phyloP scores from a whole-genome alignment of 2,797 vertebrate genomes.

The Chaetophractus vellerosus region DNA sequence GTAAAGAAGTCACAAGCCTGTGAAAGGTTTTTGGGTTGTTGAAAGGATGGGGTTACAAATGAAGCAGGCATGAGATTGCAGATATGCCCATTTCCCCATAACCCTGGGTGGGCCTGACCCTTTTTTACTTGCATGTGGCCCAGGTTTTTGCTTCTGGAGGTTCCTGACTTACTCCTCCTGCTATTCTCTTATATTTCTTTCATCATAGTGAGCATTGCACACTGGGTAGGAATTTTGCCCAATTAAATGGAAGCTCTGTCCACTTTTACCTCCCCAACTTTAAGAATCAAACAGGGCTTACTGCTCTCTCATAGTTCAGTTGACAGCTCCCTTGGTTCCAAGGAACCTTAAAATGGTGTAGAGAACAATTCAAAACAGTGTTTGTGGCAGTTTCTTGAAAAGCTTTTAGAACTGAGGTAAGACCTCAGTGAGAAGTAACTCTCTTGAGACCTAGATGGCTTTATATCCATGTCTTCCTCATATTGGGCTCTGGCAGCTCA shows the following conservation, averaged over 20 bases:
- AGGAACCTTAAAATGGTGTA: neutral
- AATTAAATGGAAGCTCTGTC: conserved; percentile 2
- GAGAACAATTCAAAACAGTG: neutral
- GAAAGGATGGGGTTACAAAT: neutral
- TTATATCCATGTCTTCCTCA: neutral
- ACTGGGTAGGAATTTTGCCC: conserved; percentile 84
- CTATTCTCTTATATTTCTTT: conserved; percentile 91
- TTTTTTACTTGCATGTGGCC: conserved; percentile 87
- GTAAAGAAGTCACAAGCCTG: neutral
- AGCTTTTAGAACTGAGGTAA: neutral
- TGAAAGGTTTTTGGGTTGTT: neutral
- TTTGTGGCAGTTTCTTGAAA: conserved; percentile 27
- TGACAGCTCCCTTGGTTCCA: neutral
- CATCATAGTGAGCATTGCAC: conserved; percentile 89
- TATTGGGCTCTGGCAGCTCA: neutral
- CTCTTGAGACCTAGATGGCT: neutral
- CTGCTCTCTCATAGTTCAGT: neutral
- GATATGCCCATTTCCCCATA: conserved; percentile 86
- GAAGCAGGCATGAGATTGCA: conserved; percentile 84
- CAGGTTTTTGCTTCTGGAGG: conserved; percentile 88
- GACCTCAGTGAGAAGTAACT: neutral
- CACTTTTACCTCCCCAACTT: conserved; percentile 64
- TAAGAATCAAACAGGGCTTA: conserved; percentile 56
- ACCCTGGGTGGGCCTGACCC: conserved; percentile 89
- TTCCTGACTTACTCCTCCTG: conserved; percentile 84